Evolutionary conservation across 2,888 invertebrate genomes (phyloP), one percentile per base, ranked within the genome.

Genomic region (Lagria hirta): DNA sequence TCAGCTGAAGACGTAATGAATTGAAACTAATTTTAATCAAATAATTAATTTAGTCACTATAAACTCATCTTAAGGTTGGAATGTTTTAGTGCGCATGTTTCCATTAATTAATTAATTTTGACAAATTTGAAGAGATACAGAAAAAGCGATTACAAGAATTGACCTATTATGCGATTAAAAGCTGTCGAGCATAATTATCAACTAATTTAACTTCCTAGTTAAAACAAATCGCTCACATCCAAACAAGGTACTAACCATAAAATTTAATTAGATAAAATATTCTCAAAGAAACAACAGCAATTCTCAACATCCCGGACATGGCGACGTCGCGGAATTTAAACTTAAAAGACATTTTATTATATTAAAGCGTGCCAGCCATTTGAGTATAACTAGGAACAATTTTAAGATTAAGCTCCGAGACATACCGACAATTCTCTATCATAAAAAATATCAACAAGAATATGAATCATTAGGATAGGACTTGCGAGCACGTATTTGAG

Each of bases 231-330:
- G 27, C 16, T 5, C 33, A 26, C 26, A 22, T 21, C n/a, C 15
- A 18, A 20, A 18, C 17, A 41, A 41, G 32, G 33, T 41, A 13
- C 24, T n/a, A 33, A 8, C 17, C 14, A 22, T 7, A 33, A 26
- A 27, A 28, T 20, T 27, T 2, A 37, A 29, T 29, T 28, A 33
- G 18, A 10, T 12, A 23, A 12, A 11, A 5, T 23, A 21, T 18
- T 36, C 23, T 29, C 16, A 23, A 10, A 26, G 13, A 30, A 37
- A 24, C 15, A 33, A 63, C 63, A 63, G 65, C 66, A 64, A 68
- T 69, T 67, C 62, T 61, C 60, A 45, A 68, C 69, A 68, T 69
- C 69, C 69, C 68, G 69, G 69, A 69, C 66, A 64, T 61, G 56
- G 55, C 48, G 58, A 34, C 52, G 48, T 55, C 54, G 61, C 60